Base-by-base conservation (phyloP, 2,888 invertebrate genomes). In the Folsomia manolachei region DNA sequence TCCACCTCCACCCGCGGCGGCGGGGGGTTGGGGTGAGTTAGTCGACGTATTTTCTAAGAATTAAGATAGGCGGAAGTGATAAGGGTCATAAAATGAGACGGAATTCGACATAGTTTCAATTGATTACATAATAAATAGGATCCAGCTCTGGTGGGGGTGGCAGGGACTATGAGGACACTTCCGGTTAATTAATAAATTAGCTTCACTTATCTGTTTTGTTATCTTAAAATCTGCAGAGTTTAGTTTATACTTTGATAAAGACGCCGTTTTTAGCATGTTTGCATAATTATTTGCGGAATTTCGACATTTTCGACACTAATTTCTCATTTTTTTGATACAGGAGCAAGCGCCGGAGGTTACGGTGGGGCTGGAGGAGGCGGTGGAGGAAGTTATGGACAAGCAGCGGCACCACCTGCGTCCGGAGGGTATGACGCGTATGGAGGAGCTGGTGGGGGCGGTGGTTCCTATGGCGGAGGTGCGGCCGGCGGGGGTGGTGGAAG, bases 351-450 rank as follows among this genome's bases (percentile, higher is more conserved):
- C 14, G 74, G 75, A 4, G 68, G 75, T 1, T 70, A 69, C 27
- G 72, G 73, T 1, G 75, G 75, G 11, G 71, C 71, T 14, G 69
- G 70, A n/a, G 65, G 71, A 9, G 69, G 73, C 24, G 39, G 67
- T 2, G 69, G 70, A 21, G 71, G 64, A 39, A 72, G 73, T 18
- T 70, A 72, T 63, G 72, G 71, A 27, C 74, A 72, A 67, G 75
- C 72, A 11, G 70, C 75, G 56, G 73, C 76, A 9, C 75, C 76
- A 9, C 75, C 74, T 14, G 71, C 69, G 27, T 71, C 73, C 23
- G 73, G 75, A 21, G 74, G 72, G 4, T 76, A 76, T 52, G 75
- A 73, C 56, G 71, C 73, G 67, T 71, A 71, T 65, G 73, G 73
- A 1, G 72, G 72, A 18, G 69, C 69, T 64, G 75, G 73, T 18